Conservation (phyloP, 2,888 invertebrate genomes). For the Cheilosia urbana region DNA sequence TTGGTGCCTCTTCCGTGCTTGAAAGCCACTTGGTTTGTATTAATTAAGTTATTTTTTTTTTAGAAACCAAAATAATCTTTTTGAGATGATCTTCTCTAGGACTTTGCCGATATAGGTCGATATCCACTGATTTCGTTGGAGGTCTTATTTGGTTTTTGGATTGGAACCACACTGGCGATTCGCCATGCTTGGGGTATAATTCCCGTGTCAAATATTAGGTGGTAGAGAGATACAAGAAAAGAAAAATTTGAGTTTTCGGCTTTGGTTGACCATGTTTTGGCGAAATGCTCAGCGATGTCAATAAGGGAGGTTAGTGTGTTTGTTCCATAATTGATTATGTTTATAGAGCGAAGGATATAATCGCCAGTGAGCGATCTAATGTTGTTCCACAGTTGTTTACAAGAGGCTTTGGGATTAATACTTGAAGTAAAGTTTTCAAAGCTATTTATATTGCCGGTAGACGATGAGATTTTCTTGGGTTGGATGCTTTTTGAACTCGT, state of each 20-base stretch:
- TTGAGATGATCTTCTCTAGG: too few species aligned
- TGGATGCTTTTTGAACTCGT: constrained; percentile 8
- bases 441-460: not conserved
- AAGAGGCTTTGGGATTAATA: not conserved
- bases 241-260: not conserved
- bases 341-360: not conserved
- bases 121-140: too few species aligned
- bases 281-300: constrained; percentile 5
- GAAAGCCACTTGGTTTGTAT: too few species aligned
- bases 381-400: constrained; percentile 3
- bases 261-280: constrained; percentile 5
- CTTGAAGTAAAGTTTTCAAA: constrained; percentile 6
- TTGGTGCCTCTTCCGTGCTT: too few species aligned
- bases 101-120: too few species aligned
- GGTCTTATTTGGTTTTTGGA: too few species aligned
- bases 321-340: not conserved
- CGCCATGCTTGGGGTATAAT: too few species aligned
- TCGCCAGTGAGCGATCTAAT: not conserved
- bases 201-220: too few species aligned
- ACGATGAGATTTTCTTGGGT: not conserved
- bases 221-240: too few species aligned
- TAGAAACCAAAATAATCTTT: too few species aligned
- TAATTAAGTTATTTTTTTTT: too few species aligned
- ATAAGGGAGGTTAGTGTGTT: not conserved
- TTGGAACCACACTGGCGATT: too few species aligned